Percentiles rank a stretch among this genome's conserved stretches.
Evolutionary conservation across 2,113 vertebrate species (phyloP).

Genomic region (Nesogale talazaci): DNA sequence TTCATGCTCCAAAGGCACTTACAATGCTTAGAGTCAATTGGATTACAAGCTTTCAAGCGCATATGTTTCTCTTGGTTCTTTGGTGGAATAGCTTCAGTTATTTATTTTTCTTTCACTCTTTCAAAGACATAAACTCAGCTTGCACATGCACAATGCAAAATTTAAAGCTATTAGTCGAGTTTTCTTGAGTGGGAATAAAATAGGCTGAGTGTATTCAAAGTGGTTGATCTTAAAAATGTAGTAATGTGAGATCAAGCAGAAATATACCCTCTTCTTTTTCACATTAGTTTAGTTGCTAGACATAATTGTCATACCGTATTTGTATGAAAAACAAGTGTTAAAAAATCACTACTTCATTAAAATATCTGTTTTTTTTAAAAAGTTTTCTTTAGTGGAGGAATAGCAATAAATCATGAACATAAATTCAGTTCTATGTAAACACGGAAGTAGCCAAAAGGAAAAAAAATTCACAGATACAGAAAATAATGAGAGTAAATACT

Average conservation of each 20-base stretch:
- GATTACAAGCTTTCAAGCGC: conserved; percentile 72
- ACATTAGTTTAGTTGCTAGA: conserved; percentile 24
- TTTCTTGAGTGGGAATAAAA: conserved; percentile 69
- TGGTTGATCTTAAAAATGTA: conserved; percentile 56
- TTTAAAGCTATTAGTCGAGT: conserved; percentile 53
- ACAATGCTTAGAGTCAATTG: conserved; percentile 68
- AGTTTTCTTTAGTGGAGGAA: background rate
- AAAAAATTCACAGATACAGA: background rate
- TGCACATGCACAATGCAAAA: conserved; percentile 44
- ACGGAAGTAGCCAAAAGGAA: background rate
- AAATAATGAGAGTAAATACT: background rate
- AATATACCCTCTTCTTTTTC: conserved; percentile 32
- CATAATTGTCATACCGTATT: conserved; percentile 22
- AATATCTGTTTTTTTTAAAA: conserved; percentile 24
- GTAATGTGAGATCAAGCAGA: conserved; percentile 37
- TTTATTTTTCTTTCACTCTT: background rate
- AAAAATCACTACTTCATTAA: background rate
- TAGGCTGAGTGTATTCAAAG: conserved; percentile 34
- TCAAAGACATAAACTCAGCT: conserved; percentile 48
- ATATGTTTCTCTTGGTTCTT: conserved; percentile 45
- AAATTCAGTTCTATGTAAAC: background rate
- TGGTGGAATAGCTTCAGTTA: background rate
- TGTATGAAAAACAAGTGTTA: background rate
- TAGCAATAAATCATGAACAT: background rate
- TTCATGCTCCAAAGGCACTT: conserved; percentile 61